Evolutionary conservation across 2,797 vertebrate species (phyloP), one percentile per base, ranked within the genome.

Genomic region (Coranthus polyacanthus): DNA sequence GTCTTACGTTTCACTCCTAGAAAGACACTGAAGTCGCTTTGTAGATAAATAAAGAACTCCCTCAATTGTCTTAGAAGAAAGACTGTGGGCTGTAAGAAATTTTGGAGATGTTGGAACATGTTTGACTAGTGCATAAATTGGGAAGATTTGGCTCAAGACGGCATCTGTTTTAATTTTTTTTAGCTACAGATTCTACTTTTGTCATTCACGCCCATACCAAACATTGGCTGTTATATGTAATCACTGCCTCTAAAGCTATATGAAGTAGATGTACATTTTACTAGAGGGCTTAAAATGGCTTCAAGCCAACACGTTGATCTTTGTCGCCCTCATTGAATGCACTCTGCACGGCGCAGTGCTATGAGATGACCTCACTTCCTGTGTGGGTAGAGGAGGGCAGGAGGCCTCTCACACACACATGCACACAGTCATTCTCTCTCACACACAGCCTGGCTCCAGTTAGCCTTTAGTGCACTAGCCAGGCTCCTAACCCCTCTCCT

Each of bases 331-430:
- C 29, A 4, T 71, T 80, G 72, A 90, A 78, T 82, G 82, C 82
- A 83, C 75, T 89, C 83, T 77, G 78, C 70, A 82, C 72, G 32
- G 78, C 22, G 72, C 78, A 60, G 85, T 82, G 80, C 86, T 78
- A 72, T 61, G 78, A 85, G 67, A 81, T 91, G 88, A 90, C 91
- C 89, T 91, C 88, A 92, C 89, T 92, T 94, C 92, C 91, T 94
- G 91, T 91, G 89, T 91, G 89, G 91, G 85, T 90, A 89, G 86
- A 88, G 73, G 67, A 89, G 90, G 86, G 84, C 87, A 87, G 74
- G 72, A 81, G 86, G 79, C 79, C 83, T 86, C 74, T 76, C 56
- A 26, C 61, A 56, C 61, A 56, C 55, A 69, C 77, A 75, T 44
- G 51, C 72, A 81, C 67, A 79, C 66, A 60, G 63, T 75, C 60